These are phyloP conservation scores for Myrmecophaga tridactyla DNA, from an alignment of 2,113 vertebrate species.

Conservation along the genomic window DNA sequence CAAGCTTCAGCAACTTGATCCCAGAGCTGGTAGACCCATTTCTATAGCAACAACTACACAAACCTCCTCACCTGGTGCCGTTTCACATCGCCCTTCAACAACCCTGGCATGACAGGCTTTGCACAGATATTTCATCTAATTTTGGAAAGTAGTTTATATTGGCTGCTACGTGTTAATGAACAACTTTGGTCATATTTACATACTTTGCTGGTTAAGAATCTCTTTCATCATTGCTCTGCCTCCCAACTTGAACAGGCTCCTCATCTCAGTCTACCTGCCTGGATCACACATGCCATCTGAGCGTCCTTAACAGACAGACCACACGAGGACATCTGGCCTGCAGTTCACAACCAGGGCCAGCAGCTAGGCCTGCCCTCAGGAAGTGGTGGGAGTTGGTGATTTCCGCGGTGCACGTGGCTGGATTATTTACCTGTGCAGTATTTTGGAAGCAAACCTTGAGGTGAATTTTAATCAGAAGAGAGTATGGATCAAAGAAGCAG, in stretches of 20 bases:
- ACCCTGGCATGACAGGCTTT: conserved; percentile 57
- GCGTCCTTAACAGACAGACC: neutral
- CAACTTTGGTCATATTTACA: conserved; percentile 67
- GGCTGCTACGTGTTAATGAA: conserved; percentile 68
- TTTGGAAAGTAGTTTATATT: conserved; percentile 78
- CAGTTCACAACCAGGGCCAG: too few species aligned
- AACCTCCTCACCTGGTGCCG: neutral
- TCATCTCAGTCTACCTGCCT: conserved; percentile 11
- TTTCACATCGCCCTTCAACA: neutral
- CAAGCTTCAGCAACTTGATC: neutral
- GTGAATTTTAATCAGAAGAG: conserved; percentile 67
- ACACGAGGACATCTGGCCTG: neutral
- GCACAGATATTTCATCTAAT: conserved; percentile 66
- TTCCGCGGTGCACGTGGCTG: neutral
- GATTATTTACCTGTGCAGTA: conserved; percentile 50
- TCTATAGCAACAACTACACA: neutral
- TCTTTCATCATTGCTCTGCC: conserved; percentile 4
- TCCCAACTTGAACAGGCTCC: conserved; percentile 16
- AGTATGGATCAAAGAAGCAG: conserved; percentile 68
- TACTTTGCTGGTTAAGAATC: conserved; percentile 68
- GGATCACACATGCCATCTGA: conserved; percentile 45
- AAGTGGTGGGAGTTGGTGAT: neutral
- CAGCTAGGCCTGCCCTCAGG: neutral
- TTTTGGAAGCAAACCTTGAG: conserved; percentile 62
- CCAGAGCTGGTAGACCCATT: neutral